phyloP scores from a whole-genome alignment of 2,113 vertebrate species.

The Mustelus asterias region DNA sequence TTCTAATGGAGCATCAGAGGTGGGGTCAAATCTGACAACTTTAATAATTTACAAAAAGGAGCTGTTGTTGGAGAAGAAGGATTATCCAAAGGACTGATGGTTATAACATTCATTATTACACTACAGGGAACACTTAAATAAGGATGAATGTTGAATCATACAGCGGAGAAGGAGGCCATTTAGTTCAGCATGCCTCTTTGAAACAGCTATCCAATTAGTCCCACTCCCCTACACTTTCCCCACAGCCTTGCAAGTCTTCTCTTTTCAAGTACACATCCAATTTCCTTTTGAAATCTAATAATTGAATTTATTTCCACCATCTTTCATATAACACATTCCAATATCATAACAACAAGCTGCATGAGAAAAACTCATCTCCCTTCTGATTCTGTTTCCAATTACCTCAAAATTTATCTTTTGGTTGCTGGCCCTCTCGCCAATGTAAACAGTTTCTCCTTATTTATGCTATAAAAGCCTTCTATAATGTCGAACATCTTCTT shows the following conservation, averaged over 20 bases:
- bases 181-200: not conserved
- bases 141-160: not conserved
- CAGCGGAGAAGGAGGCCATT: not conserved
- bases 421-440: too few relatives aligned
- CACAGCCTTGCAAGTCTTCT: not conserved
- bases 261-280: not conserved
- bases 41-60: conserved; percentile 14
- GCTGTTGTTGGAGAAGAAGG: not conserved
- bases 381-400: not conserved
- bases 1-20: not conserved
- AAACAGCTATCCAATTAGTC: not conserved
- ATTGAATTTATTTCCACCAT: not conserved
- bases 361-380: too few relatives aligned
- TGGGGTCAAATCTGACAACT: not conserved
- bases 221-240: not conserved
- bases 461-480: not conserved
- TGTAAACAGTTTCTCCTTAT: not conserved
- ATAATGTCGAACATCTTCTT: not conserved
- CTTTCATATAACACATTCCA: not conserved
- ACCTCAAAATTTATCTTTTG: not conserved
- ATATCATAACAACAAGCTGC: not conserved
- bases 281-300: not conserved
- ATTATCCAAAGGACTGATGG: not conserved
- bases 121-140: not conserved
- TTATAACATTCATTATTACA: not conserved